These are phyloP conservation scores for Trachemys scripta DNA, from an alignment of 2,113 vertebrate species.

Conservation along the genomic window DNA sequence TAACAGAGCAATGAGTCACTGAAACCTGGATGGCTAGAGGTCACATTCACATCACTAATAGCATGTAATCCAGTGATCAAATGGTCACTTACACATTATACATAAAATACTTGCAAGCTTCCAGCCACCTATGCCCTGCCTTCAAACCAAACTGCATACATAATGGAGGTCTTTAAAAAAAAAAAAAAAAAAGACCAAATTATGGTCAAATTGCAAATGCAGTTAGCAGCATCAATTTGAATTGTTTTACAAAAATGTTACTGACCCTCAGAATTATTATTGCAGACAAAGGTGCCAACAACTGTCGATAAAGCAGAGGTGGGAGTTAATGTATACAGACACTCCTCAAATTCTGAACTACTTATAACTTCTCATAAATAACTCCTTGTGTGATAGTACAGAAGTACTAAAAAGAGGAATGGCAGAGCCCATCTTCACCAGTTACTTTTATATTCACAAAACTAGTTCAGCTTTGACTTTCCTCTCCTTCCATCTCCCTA, in stretches of 20 bases:
- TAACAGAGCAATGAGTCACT: background rate
- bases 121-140: background rate
- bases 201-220: background rate
- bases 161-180: background rate
- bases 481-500: background rate
- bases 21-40: background rate
- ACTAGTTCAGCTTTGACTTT: background rate
- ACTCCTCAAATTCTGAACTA: background rate
- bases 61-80: background rate
- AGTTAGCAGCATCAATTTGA: background rate
- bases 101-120: accelerated
- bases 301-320: background rate
- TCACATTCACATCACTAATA: background rate
- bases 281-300: background rate
- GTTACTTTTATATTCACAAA: background rate
- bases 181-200: background rate
- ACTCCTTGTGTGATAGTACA: background rate
- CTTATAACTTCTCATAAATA: background rate
- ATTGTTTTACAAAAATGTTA: background rate
- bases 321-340: background rate
- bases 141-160: background rate
- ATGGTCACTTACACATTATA: background rate
- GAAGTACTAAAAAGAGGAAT: background rate
- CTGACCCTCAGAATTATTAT: background rate
- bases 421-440: background rate